Evolutionary conservation across 2,888 invertebrate species (phyloP).

Genomic region (Siphonodentalium dalli): DNA sequence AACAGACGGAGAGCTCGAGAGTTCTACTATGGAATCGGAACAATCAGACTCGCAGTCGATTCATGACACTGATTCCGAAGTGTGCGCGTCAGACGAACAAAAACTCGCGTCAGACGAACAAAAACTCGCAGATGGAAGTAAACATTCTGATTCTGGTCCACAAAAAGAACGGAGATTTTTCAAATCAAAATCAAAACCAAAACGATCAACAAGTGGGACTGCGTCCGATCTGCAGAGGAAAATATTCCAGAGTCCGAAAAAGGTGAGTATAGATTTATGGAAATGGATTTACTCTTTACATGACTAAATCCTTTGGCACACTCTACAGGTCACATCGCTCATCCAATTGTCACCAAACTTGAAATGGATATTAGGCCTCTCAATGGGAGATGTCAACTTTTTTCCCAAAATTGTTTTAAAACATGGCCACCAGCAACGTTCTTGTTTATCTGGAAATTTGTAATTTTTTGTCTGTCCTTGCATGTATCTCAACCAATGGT

Average conservation of each 20-base stretch:
- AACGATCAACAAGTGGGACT: conserved; percentile 7
- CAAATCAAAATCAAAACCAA: conserved; percentile 44
- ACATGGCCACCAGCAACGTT: too few species aligned
- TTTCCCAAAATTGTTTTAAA: too few species aligned
- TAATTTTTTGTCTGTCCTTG: too few species aligned
- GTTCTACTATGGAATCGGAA: conserved; percentile 29
- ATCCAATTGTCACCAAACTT: too few species aligned
- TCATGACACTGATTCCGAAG: conserved; percentile 25
- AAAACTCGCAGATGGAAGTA: conserved; percentile 23
- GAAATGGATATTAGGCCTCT: too few species aligned
- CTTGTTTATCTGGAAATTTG: too few species aligned
- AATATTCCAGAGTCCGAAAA: conserved; percentile 45
- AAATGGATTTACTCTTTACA: too few species aligned
- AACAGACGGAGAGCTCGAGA: conserved; percentile 27
- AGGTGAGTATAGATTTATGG: conserved; percentile 37
- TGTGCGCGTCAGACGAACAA: neutral
- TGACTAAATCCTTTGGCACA: too few species aligned
- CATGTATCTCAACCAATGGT: too few species aligned
- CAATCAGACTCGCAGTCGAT: conserved; percentile 25
- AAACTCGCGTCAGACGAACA: conserved; percentile 3
- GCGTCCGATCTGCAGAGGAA: conserved; percentile 31
- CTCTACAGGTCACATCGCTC: too few species aligned
- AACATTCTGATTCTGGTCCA: conserved; percentile 25
- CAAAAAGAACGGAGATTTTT: conserved; percentile 47
- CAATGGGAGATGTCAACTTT: too few species aligned